These are phyloP conservation scores for Hypothenemus hampei DNA, from an alignment of 1,140 invertebrate genomes.

Conservation along the genomic window DNA sequence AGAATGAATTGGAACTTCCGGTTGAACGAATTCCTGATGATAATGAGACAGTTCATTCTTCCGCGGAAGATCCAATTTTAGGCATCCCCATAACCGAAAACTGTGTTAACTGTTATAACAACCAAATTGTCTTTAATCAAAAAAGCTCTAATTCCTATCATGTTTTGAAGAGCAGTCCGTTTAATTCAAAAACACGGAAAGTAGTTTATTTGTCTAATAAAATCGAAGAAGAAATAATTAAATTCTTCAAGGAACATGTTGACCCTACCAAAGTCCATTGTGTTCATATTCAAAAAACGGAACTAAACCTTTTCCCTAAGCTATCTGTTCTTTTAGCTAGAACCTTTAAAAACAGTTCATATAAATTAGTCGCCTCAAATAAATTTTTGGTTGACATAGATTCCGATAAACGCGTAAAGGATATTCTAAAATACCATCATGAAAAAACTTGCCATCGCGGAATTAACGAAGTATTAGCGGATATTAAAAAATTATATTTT, in stretches of 20 bases:
- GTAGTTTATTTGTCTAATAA: background rate
- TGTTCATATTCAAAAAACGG: background rate
- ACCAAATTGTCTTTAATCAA: conserved; percentile 1
- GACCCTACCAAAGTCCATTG: background rate
- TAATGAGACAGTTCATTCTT: background rate
- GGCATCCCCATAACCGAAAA: background rate
- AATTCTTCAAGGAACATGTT: conserved; percentile 6
- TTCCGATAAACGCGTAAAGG: background rate
- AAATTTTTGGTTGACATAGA: background rate
- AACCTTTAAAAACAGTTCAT: background rate
- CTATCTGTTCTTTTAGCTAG: background rate
- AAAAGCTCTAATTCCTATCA: background rate
- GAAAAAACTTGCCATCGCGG: conserved; percentile 14
- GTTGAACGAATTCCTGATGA: too few relatives aligned
- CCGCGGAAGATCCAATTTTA: background rate
- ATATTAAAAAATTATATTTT: conserved; percentile 20
- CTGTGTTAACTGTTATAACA: background rate
- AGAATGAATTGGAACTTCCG: background rate
- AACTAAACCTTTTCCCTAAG: background rate
- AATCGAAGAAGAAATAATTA: background rate
- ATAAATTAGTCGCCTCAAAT: background rate
- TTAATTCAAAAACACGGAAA: background rate
- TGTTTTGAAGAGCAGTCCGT: background rate
- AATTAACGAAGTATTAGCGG: conserved; percentile 7
- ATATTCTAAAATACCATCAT: conserved; percentile 10